These are phyloP conservation scores for Acronicta alni DNA, from an alignment of 2,888 invertebrate species.

Conservation along the genomic window DNA sequence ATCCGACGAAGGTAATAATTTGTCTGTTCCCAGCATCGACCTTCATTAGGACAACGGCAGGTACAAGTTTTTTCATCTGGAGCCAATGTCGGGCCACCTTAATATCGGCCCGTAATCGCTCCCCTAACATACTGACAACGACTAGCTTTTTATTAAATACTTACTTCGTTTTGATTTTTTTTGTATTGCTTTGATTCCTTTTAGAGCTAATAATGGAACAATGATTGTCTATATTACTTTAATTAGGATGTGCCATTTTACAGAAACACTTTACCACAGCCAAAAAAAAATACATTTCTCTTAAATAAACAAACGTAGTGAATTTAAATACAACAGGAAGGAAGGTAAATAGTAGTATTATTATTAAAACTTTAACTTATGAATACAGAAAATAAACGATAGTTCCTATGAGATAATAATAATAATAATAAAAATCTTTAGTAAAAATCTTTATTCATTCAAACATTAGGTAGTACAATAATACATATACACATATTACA, in stretches of 20 bases:
- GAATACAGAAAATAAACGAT: too few species aligned
- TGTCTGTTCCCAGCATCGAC: conserved; percentile 67
- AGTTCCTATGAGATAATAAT: too few species aligned
- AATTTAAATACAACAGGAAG: too few species aligned
- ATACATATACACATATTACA: too few species aligned
- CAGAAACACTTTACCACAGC: too few species aligned
- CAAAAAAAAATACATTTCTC: too few species aligned
- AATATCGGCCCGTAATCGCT: conserved; percentile 73
- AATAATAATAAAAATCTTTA: too few species aligned
- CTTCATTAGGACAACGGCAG: conserved; percentile 80
- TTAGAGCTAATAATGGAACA: neutral
- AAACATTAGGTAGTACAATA: too few species aligned
- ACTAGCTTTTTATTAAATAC: conserved; percentile 74
- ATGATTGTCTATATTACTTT: neutral
- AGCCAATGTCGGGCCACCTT: conserved; percentile 68
- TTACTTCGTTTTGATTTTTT: conserved; percentile 52
- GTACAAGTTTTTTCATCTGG: conserved; percentile 80
- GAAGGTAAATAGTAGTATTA: too few species aligned
- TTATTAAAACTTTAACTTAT: neutral
- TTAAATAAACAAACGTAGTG: too few species aligned
- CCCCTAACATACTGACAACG: conserved; percentile 63
- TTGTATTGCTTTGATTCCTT: conserved; percentile 48
- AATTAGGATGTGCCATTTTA: too few species aligned
- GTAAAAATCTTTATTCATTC: too few species aligned
- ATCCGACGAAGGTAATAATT: conserved; percentile 68